Percentiles rank a stretch among this genome's conserved stretches.
phyloP scores from a whole-genome alignment of 1,140 invertebrate species.

The Apis laboriosa region DNA sequence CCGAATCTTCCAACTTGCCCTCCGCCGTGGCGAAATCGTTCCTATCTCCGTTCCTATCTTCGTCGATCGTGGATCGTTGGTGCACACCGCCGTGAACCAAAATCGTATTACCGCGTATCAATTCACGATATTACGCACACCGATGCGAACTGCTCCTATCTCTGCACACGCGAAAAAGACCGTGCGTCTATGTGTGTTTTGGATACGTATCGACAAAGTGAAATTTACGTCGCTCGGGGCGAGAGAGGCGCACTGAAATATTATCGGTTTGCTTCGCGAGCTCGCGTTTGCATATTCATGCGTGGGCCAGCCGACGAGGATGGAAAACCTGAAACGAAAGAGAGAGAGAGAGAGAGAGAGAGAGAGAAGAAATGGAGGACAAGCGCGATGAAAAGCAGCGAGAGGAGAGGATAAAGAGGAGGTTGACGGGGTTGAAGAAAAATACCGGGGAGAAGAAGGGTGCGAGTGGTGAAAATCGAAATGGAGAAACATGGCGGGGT shows the following conservation, averaged over 20 bases:
- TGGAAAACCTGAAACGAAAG: background rate
- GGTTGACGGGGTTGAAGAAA: background rate
- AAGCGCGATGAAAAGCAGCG: background rate
- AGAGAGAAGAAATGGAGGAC: background rate
- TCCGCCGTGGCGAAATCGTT: background rate
- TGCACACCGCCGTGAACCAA: conserved; percentile 2
- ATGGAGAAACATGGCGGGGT: background rate
- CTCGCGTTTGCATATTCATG: conserved; percentile 75
- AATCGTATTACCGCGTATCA: conserved; percentile 40
- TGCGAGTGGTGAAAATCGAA: background rate
- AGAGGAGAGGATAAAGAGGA: too few species aligned
- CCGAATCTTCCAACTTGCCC: background rate
- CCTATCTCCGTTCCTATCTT: conserved; percentile 6
- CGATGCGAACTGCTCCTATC: too few species aligned
- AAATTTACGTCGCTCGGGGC: conserved; percentile 64
- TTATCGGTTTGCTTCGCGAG: conserved; percentile 67
- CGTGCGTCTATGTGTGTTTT: background rate
- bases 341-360: conserved; percentile 1
- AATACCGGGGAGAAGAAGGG: background rate
- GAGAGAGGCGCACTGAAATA: conserved; percentile 65
- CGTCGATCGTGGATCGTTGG: conserved; percentile 23
- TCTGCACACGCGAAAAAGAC: background rate
- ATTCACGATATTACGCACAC: conserved; percentile 13
- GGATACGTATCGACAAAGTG: conserved; percentile 60
- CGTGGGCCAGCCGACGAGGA: background rate